Percentiles rank a stretch among this genome's conserved stretches.
Evolutionary conservation across 1,140 invertebrate genomes (phyloP).

Genomic region (Leptopilina clavipes): DNA sequence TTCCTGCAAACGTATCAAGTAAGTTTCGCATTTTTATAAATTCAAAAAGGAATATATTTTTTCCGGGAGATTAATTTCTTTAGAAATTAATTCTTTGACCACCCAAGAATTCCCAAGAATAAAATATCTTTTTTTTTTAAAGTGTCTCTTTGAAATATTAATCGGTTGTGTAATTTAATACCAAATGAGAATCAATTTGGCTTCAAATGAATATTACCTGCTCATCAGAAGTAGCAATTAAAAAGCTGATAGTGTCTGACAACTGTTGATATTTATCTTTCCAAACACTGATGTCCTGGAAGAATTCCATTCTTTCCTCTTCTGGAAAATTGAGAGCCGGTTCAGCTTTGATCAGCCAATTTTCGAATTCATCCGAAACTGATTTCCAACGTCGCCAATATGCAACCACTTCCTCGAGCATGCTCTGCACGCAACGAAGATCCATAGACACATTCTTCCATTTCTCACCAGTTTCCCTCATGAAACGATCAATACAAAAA

Average conservation of each 20-base stretch:
- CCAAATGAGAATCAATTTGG: no score
- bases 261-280: slow-evolving; percentile 90
- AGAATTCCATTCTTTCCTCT: slow-evolving; percentile 91
- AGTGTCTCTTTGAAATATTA: no score
- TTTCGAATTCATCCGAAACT: slow-evolving; percentile 83
- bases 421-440: slow-evolving; percentile 90
- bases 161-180: no score
- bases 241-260: slow-evolving; percentile 89
- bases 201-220: slow-evolving; percentile 57
- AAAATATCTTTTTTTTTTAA: no score
- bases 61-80: no score
- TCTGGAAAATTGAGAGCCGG: slow-evolving; percentile 84
- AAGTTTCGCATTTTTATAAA: not conserved
- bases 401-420: slow-evolving; percentile 90
- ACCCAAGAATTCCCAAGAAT: no score
- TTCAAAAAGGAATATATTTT: no score
- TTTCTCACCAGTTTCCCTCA: slow-evolving; percentile 88
- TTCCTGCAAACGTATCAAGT: not conserved
- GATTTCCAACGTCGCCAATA: slow-evolving; percentile 91
- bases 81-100: no score
- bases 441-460: slow-evolving; percentile 94
- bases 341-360: slow-evolving; percentile 88
- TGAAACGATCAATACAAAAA: slow-evolving; percentile 86
- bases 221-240: slow-evolving; percentile 90
- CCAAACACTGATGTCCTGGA: slow-evolving; percentile 92